Percentiles rank a stretch among this genome's conserved stretches.
Conservation (phyloP, 37 sponge, comb jelly and placozoan species). For the Beroe ovata region DNA sequence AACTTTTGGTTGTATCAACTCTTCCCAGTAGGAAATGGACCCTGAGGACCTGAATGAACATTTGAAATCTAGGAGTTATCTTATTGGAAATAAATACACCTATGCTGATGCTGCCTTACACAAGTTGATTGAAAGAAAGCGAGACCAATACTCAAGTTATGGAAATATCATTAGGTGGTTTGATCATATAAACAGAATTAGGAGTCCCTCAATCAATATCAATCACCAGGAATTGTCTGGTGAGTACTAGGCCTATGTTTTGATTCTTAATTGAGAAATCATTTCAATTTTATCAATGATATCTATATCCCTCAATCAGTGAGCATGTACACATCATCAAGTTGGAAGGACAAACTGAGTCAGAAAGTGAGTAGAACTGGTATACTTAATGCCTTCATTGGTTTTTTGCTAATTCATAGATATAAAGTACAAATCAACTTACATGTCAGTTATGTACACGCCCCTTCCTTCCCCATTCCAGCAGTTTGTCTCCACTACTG, state of each 20-base stretch:
- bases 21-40: background rate
- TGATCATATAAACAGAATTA: conserved; percentile 24
- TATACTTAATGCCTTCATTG: no score
- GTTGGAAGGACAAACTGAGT: background rate
- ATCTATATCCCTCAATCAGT: no score
- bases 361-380: background rate
- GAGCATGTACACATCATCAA: no score
- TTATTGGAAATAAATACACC: conserved; percentile 6
- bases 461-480: conserved; percentile 25
- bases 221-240: background rate
- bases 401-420: no score
- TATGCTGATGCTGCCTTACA: conserved; percentile 10
- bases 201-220: background rate
- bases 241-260: no score
- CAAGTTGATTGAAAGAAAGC: conserved; percentile 4
- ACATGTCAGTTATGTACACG: background rate
- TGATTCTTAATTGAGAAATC: no score
- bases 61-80: background rate
- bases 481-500: background rate
- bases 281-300: no score
- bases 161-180: background rate
- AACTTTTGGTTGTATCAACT: background rate
- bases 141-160: background rate
- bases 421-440: no score
- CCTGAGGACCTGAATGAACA: conserved; percentile 15